Conservation (phyloP, 2,113 vertebrate genomes). For the Cygnus atratus region DNA sequence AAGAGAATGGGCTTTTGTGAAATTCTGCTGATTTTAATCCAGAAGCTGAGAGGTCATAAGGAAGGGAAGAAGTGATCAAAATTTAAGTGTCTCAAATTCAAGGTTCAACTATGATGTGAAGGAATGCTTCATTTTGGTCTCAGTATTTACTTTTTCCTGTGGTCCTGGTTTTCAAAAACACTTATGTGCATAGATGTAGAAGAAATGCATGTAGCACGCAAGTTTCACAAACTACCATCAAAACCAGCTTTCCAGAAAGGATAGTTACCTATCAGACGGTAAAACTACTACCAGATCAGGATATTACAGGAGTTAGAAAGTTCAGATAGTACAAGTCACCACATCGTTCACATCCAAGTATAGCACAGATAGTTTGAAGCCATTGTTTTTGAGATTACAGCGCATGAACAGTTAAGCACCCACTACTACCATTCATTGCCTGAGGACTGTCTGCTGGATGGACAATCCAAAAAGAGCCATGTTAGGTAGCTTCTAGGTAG, state of each 20-base stretch:
- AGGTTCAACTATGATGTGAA: not conserved
- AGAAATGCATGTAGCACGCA: not conserved
- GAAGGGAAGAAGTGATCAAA: not conserved
- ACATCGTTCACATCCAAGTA: not conserved
- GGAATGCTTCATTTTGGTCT: not conserved
- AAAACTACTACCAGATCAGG: not conserved
- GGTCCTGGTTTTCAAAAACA: not conserved
- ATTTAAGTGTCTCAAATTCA: not conserved
- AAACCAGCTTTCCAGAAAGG: not conserved
- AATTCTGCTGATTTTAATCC: not conserved
- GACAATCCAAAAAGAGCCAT: not conserved
- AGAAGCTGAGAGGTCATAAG: not conserved
- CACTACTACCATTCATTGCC: not conserved
- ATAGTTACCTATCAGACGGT: not conserved
- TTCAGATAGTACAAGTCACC: not conserved
- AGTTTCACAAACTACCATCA: not conserved
- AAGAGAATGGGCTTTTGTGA: not conserved
- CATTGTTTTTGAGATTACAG: not conserved
- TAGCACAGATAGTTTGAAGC: not conserved
- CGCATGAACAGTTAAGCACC: not conserved
- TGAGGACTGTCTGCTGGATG: not conserved
- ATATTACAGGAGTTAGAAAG: not conserved
- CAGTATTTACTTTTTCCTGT: not conserved
- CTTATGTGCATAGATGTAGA: not conserved
- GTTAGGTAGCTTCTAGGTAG: constrained; percentile 6